These are phyloP conservation scores for Saccostrea echinata DNA, from an alignment of 1,140 invertebrate species.

Conservation along the genomic window DNA sequence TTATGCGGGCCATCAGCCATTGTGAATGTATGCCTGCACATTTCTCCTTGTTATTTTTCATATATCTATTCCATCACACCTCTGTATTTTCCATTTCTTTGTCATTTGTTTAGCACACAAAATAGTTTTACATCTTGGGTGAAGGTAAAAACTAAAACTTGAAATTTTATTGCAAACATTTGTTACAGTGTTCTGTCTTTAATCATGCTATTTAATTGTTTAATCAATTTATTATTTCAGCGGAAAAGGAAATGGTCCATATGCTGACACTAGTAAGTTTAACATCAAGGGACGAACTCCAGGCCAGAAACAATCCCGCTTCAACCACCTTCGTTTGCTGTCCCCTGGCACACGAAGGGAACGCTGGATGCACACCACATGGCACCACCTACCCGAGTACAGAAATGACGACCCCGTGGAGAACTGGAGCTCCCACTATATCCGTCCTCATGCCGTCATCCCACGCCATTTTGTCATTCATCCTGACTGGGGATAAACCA, in stretches of 20 bases:
- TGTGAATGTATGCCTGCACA: background rate
- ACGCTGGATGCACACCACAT: constrained; percentile 75
- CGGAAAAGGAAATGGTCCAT: background rate
- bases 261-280: background rate
- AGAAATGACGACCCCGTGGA: constrained; percentile 62
- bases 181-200: background rate
- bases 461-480: constrained; percentile 74
- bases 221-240: background rate
- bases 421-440: constrained; percentile 73
- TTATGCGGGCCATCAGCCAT: background rate
- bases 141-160: background rate
- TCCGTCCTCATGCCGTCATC: constrained; percentile 61
- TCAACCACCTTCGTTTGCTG: constrained; percentile 67
- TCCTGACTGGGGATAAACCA: constrained; percentile 73
- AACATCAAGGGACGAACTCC: constrained; percentile 34
- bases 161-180: background rate
- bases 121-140: background rate
- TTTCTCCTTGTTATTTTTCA: background rate
- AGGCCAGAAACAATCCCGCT: constrained; percentile 47
- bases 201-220: background rate
- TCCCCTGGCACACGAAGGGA: constrained; percentile 66
- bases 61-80: background rate
- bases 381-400: constrained; percentile 75
- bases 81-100: background rate
- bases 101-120: background rate